Base-by-base conservation (phyloP, 1,140 invertebrate species). In the Diachasmimorpha longicaudata region DNA sequence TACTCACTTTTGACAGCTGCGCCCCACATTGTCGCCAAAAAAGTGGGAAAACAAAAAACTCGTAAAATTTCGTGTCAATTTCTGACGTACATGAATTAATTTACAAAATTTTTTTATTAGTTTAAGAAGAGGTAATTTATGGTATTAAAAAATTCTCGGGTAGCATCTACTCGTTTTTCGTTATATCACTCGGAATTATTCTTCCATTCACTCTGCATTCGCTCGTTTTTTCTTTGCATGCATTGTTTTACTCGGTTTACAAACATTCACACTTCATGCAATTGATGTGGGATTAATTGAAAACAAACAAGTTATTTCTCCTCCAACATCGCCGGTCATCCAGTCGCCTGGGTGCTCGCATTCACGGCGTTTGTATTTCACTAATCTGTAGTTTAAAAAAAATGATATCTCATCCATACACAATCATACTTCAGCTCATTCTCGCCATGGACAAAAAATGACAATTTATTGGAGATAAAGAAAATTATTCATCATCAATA, bases 11-110 rank as follows among this genome's bases (percentile, higher is more conserved):
- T 84, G 79, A 81, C 81, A 80, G 82, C 85, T 86, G 87, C 83
- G 86, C 87, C 86, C 86, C 85, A 86, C 36, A 88, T 86, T 87
- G 87, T 89, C 86, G 87, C 88, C 87, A 87, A 88, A 88, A 89
- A 87, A 88, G 86, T 88, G 84, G 87, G 83, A 88, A 88, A 88
- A 68, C 31, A 68, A 68, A 88, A 87, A 85, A 81, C 79, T 87
- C 81, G 86, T 88, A 86, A 88, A 88, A 89, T 88, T 85, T 85
- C 83, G 82, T 88, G 84, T 87, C 84, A 86, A 87, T 74, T 87
- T 86, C 85, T 83, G 86, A 85, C 83, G 85, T 86, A 86, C 78
- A 85, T 81, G 55, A 83, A 79, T 74, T 76, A 76, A 78, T 76
- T 55, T 76, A 77, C 73, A 76, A 70, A 77, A 73, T 55, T 74